These are phyloP conservation scores for Ethmia dodecea DNA, from an alignment of 2,888 invertebrate species.

Conservation along the genomic window DNA sequence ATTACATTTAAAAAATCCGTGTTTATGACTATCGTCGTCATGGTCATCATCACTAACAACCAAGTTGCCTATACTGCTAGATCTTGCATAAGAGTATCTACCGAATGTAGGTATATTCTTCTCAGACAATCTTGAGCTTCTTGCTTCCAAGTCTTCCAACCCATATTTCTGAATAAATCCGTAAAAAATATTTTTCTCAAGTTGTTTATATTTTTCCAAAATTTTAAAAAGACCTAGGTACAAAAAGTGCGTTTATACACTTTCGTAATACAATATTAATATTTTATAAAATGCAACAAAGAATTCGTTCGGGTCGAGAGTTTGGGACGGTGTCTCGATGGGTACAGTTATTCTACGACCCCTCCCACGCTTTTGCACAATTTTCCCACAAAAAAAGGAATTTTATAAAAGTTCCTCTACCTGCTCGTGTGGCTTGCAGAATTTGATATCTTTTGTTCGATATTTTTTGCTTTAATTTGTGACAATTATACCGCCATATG, in stretches of 20 bases:
- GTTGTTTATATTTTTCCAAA: too few species aligned
- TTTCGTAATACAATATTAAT: constrained; percentile 5
- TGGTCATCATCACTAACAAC: too few species aligned
- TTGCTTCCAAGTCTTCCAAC: too few species aligned
- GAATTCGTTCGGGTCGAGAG: constrained; percentile 41
- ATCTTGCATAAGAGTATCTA: too few species aligned
- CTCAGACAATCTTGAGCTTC: too few species aligned
- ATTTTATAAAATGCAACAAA: constrained; percentile 29
- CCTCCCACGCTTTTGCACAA: constrained; percentile 76
- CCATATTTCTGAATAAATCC: too few species aligned
- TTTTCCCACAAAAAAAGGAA: constrained; percentile 50
- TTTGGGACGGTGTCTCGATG: constrained; percentile 36
- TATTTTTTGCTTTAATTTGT: constrained; percentile 76
- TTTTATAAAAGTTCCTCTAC: constrained; percentile 61
- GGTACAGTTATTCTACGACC: constrained; percentile 63
- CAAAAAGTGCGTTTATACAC: too few species aligned
- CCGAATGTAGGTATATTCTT: too few species aligned
- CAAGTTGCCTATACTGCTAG: too few species aligned
- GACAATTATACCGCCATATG: constrained; percentile 78
- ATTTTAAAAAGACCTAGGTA: too few species aligned
- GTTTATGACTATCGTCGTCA: too few species aligned
- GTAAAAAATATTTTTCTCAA: too few species aligned
- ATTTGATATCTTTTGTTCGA: constrained; percentile 73
- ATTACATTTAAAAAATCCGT: neutral
- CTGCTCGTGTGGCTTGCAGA: constrained; percentile 78